phyloP scores from a whole-genome alignment of 2,113 vertebrate genomes.

The Zosterops hypoxanthus region DNA sequence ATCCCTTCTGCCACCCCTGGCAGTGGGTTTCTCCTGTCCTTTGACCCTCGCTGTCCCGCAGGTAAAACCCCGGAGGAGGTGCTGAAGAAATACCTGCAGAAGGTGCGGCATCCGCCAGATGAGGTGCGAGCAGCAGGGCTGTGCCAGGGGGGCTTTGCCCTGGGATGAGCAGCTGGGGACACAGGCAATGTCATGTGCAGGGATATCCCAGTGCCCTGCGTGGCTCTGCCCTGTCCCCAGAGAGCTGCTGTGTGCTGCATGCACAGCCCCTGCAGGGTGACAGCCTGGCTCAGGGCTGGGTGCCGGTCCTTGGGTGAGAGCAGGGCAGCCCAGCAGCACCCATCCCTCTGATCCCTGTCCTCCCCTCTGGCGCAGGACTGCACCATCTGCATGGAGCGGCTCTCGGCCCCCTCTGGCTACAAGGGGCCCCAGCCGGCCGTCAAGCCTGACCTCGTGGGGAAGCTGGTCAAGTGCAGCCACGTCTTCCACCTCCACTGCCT shows the following conservation, averaged over 20 bases:
- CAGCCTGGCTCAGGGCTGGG: fast-evolving
- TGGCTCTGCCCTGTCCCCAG: not conserved
- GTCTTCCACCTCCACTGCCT: slow-evolving; percentile 92
- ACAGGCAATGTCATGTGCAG: fast-evolving
- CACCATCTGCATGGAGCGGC: slow-evolving; percentile 93
- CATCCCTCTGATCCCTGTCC: not conserved
- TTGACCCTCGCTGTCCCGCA: not conserved
- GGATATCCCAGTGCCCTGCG: fast-evolving
- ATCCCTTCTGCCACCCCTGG: not conserved
- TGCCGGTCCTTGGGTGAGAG: not conserved
- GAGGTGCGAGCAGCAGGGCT: slow-evolving; percentile 76
- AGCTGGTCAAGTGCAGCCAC: slow-evolving; percentile 87
- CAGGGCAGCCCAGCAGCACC: not conserved
- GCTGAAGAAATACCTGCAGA: slow-evolving; percentile 91
- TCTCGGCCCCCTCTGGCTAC: slow-evolving; percentile 88
- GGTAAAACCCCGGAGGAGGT: slow-evolving; percentile 93
- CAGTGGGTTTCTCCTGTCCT: not conserved
- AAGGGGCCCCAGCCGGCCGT: slow-evolving; percentile 82
- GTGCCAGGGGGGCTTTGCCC: fast-evolving
- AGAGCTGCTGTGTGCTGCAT: not conserved
- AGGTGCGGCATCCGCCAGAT: slow-evolving; percentile 87
- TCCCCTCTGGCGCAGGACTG: slow-evolving; percentile 78
- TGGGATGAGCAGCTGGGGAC: fast-evolving
- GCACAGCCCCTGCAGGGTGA: not conserved
- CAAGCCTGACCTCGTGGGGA: slow-evolving; percentile 87